Evolutionary conservation across 2,888 invertebrate genomes (phyloP), one percentile per base, ranked within the genome.

Genomic region (Taenaris catops): DNA sequence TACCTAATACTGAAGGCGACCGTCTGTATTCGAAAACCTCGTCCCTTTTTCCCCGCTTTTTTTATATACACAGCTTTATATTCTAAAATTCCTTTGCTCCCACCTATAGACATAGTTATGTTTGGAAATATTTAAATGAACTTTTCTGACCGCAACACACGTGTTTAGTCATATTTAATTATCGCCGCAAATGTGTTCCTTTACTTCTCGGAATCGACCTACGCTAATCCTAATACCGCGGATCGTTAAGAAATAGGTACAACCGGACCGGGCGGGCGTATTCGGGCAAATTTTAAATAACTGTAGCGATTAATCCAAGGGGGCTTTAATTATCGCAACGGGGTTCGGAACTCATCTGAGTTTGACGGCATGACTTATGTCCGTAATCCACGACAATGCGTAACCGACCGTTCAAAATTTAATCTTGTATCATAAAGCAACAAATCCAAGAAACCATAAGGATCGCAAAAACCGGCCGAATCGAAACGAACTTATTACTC

Each of bases 201-300:
- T 63, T 60, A 62, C 68, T 83, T 84, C 83, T 66, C 62, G 46
- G 81, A 81, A 83, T 51, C 64, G 55, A 53, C 69, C 70, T 69
- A 64, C 65, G 63, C 74, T 76, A 75, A 79, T 75, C 67, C 75
- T 50, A 64, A 67, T 73, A 73, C n/a, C 73, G 59, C 72, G 71
- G 61, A 56, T 71, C 74, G 70, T 74, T 75, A 79, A 81, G n/a
- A n/a, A n/a, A n/a, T n/a, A 76, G 71, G 53, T 53, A 61, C 61
- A 55, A 63, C 64, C 68, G 64, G 56, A 63, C 64, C 68, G 64
- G 23, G 64, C 62, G 55, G 60, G 61, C 66, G 60, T 64, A 70
- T 64, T 26, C 63, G 53, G 58, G 59, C 66, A 58, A 63, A 69
- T 71, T 75, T 75, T 72, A 68, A 78, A 79, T 74, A 74, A 73